Percentiles rank a stretch among this genome's conserved stretches.
These are phyloP conservation scores for Heliothis subflexa DNA, from an alignment of 1,140 invertebrate genomes.

Conservation along the genomic window DNA sequence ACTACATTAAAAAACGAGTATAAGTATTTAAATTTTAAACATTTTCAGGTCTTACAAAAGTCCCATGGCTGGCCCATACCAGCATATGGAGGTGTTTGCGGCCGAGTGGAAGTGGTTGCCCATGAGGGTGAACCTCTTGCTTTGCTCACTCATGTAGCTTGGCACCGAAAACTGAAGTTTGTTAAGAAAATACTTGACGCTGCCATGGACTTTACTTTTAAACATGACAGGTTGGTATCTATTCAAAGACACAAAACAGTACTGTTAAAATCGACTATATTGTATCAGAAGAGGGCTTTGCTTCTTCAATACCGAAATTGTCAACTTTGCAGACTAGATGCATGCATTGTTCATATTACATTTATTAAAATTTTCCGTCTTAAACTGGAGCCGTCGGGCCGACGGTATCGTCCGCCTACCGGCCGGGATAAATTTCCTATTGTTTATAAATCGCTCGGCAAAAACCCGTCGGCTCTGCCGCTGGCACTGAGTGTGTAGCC, in stretches of 20 bases:
- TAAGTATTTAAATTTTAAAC: not conserved
- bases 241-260: too few relatives aligned
- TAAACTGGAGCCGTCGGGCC: too few relatives aligned
- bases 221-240: conserved; percentile 75
- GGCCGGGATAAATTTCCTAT: too few relatives aligned
- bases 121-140: conserved; percentile 74
- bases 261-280: not conserved
- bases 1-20: too few relatives aligned
- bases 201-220: conserved; percentile 82
- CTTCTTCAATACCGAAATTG: too few relatives aligned
- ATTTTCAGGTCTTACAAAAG: conserved; percentile 70
- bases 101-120: conserved; percentile 75
- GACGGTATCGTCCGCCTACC: too few relatives aligned
- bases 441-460: too few relatives aligned
- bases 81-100: conserved; percentile 78
- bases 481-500: too few relatives aligned
- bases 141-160: conserved; percentile 64
- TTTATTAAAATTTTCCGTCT: too few relatives aligned
- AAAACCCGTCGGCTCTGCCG: too few relatives aligned
- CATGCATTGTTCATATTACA: too few relatives aligned
- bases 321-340: too few relatives aligned
- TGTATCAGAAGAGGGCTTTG: not conserved
- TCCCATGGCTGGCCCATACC: conserved; percentile 77
- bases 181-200: conserved; percentile 74
- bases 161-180: conserved; percentile 72